These are phyloP conservation scores for Holothuria glaberrima DNA, from an alignment of 35 echinoderm and acorn worm species.

Conservation along the genomic window DNA sequence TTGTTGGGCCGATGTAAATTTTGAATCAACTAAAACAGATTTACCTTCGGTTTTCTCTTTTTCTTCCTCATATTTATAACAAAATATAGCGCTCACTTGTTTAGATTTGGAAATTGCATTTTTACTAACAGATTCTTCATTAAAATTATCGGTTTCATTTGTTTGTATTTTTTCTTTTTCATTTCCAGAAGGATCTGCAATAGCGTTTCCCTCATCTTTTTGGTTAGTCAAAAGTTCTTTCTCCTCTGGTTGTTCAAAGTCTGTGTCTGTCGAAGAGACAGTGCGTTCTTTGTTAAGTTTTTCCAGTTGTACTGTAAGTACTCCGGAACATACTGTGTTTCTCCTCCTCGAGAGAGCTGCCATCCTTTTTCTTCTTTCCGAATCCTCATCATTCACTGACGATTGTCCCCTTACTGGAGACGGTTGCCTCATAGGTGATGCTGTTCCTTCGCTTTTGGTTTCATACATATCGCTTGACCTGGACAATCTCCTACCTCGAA, in stretches of 20 bases:
- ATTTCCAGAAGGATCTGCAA: too few species aligned
- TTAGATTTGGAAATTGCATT: too few species aligned
- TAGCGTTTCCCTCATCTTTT: too few species aligned
- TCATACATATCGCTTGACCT: not conserved
- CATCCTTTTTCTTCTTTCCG: not conserved
- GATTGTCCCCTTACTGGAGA: not conserved
- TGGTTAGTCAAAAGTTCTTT: too few species aligned
- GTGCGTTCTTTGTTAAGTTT: not conserved
- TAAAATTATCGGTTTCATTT: too few species aligned
- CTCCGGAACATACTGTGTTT: constrained; percentile 15
- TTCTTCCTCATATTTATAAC: not conserved
- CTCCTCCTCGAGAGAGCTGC: not conserved
- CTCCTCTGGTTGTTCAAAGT: too few species aligned
- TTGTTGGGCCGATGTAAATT: not conserved
- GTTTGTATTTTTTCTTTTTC: too few species aligned
- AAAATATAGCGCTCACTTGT: not conserved
- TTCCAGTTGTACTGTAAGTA: not conserved
- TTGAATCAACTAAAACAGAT: not conserved
- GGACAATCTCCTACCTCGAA: not conserved
- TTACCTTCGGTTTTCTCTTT: not conserved
- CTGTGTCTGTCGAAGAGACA: too few species aligned
- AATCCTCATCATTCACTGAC: not conserved
- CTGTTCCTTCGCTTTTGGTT: constrained; percentile 12
- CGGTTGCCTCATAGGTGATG: not conserved
- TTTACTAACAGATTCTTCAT: too few species aligned